Conservation (phyloP, 2,888 invertebrate genomes). For the Acleris literana region DNA sequence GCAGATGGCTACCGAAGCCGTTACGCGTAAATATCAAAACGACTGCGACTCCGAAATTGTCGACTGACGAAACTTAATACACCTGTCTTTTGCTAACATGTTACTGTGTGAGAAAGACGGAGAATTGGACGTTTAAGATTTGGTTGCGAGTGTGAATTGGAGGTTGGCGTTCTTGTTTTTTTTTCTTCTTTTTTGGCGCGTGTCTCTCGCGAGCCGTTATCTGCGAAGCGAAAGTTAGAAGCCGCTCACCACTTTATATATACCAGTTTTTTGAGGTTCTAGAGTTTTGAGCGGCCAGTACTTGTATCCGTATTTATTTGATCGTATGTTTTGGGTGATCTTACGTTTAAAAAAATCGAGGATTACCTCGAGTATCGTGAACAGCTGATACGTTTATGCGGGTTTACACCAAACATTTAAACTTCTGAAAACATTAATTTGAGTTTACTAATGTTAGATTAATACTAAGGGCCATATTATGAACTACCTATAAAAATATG, state of each 20-base stretch:
- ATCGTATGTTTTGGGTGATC: too few relatives aligned
- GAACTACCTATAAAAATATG: too few relatives aligned
- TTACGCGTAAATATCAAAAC: conserved; percentile 78
- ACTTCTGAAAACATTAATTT: too few relatives aligned
- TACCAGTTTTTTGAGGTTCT: conserved; percentile 43
- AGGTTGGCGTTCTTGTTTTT: conserved; percentile 44
- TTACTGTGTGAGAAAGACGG: conserved; percentile 17
- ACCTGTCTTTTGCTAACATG: conserved; percentile 14
- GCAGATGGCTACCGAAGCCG: conserved; percentile 72
- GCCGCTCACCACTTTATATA: conserved; percentile 46
- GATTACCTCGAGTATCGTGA: too few relatives aligned
- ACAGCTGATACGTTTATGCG: too few relatives aligned
- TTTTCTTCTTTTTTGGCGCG: conserved; percentile 73
- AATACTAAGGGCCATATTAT: too few relatives aligned
- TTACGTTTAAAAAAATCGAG: too few relatives aligned
- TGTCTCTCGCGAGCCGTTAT: conserved; percentile 76
- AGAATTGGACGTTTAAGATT: conserved; percentile 49
- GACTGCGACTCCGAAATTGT: conserved; percentile 26
- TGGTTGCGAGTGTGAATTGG: conserved; percentile 42
- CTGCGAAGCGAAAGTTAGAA: conserved; percentile 80
- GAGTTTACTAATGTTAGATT: too few relatives aligned
- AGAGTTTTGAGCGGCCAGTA: conserved; percentile 36
- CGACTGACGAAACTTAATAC: conserved; percentile 9
- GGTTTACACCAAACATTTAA: too few relatives aligned
- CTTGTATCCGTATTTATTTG: conserved; percentile 15